A percentile compares a stretch with the other conserved stretches of the same genome.
phyloP scores from a whole-genome alignment of 2,888 invertebrate species.

The Fabriciana adippe region DNA sequence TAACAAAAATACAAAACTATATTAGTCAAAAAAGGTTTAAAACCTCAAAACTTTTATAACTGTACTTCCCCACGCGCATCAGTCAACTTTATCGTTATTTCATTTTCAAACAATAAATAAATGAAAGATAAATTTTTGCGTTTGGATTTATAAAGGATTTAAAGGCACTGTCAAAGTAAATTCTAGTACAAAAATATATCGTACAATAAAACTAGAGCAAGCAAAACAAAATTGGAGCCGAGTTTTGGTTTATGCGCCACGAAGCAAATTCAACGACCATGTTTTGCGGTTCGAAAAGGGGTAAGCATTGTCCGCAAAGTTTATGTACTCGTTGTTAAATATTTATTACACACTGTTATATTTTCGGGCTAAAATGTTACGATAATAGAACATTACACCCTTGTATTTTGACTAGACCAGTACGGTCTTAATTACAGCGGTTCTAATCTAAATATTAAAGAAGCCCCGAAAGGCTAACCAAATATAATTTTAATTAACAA shows the following conservation, averaged over 20 bases:
- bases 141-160: constrained; percentile 1
- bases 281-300: constrained; percentile 31
- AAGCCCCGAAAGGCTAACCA: not conserved
- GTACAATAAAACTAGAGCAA: constrained; percentile 22
- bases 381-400: not conserved
- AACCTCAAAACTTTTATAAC: not conserved
- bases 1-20: constrained; percentile 3
- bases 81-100: not conserved
- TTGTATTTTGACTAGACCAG: not conserved
- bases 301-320: constrained; percentile 33
- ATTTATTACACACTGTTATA: constrained; percentile 13
- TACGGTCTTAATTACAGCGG: constrained; percentile 4
- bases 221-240: constrained; percentile 28
- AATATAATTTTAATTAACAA: constrained; percentile 15
- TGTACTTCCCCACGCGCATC: not conserved
- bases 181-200: constrained; percentile 13
- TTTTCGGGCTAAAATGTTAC: constrained; percentile 3
- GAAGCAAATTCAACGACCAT: constrained; percentile 35
- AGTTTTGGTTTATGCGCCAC: constrained; percentile 34
- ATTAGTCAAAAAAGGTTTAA: not conserved
- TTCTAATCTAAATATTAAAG: constrained; percentile 15
- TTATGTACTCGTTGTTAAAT: constrained; percentile 27
- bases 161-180: constrained; percentile 15
- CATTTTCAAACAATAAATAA: not conserved
- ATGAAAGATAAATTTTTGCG: not conserved